These are phyloP conservation scores for Gadopsis bispinosus DNA, from an alignment of 2,797 vertebrate genomes.

Conservation along the genomic window DNA sequence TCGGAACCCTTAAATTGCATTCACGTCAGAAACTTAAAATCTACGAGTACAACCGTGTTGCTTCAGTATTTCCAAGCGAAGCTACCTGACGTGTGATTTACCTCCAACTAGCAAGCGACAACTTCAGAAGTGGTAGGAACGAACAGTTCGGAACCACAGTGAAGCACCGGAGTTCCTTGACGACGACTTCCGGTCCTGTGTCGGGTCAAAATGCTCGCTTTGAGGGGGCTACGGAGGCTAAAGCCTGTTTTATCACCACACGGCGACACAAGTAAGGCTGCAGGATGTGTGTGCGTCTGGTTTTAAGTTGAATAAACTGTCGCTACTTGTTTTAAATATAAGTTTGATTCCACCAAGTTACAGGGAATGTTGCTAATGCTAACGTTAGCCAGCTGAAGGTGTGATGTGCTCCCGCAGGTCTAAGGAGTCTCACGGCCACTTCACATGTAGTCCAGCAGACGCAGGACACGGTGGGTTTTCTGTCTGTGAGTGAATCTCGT, in stretches of 20 bases:
- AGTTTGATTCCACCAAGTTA: not conserved
- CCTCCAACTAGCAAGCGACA: too few species aligned
- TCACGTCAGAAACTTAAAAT: not conserved
- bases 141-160: not conserved
- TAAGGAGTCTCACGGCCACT: constrained; percentile 57
- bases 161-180: not conserved
- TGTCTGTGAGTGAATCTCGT: constrained; percentile 37
- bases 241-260: constrained; percentile 28
- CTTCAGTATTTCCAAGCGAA: not conserved
- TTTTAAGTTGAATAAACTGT: fast-evolving
- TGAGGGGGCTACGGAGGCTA: constrained; percentile 53
- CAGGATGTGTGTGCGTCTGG: fast-evolving
- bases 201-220: constrained; percentile 69
- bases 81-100: fast-evolving
- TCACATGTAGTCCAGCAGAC: constrained; percentile 32
- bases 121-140: constrained; percentile 20
- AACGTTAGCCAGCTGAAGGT: not conserved
- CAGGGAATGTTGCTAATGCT: constrained; percentile 26
- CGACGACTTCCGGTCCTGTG: constrained; percentile 44
- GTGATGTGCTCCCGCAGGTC: constrained; percentile 32
- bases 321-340: not conserved
- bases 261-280: constrained; percentile 46
- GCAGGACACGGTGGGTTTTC: constrained; percentile 34
- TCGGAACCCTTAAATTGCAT: not conserved
- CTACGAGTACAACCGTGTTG: too few species aligned